A percentile compares a stretch with the other conserved stretches of the same genome.
Evolutionary conservation across 2,113 vertebrate species (phyloP).

Genomic region (Choloepus hoffmanni): DNA sequence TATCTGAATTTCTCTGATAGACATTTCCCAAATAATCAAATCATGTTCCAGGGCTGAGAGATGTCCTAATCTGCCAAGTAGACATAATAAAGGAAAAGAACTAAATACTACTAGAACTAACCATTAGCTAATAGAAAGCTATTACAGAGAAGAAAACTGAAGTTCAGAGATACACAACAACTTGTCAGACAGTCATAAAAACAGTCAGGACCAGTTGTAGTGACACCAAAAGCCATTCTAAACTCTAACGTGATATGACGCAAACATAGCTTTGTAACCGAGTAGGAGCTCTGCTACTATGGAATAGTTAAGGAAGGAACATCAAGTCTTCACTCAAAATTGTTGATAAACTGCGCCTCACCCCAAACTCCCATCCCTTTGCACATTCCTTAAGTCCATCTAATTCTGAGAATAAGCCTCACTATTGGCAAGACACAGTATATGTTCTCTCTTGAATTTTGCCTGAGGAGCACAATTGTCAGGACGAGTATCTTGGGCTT

Average conservation of each 20-base stretch:
- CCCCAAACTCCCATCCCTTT: neutral
- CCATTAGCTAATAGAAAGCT: neutral
- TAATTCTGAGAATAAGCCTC: neutral
- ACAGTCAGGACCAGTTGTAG: neutral
- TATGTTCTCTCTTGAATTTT: neutral
- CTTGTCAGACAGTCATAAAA: neutral
- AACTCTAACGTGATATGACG: neutral
- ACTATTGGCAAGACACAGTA: neutral
- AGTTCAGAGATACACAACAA: neutral
- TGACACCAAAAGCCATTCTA: neutral
- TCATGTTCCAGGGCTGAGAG: neutral
- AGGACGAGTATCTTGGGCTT: neutral
- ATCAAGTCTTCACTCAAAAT: neutral
- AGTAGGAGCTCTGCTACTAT: neutral
- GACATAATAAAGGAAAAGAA: neutral
- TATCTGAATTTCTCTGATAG: neutral
- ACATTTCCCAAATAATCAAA: conserved; percentile 27
- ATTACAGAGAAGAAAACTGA: neutral
- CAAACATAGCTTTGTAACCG: neutral
- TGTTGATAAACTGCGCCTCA: neutral
- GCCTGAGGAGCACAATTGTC: neutral
- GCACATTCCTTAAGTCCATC: neutral
- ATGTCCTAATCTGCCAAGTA: neutral
- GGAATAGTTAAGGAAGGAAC: neutral
- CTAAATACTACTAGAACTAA: neutral